Evolutionary conservation across 2,797 vertebrate genomes (phyloP), one percentile per base, ranked within the genome.

Genomic region (Chromis chromis): DNA sequence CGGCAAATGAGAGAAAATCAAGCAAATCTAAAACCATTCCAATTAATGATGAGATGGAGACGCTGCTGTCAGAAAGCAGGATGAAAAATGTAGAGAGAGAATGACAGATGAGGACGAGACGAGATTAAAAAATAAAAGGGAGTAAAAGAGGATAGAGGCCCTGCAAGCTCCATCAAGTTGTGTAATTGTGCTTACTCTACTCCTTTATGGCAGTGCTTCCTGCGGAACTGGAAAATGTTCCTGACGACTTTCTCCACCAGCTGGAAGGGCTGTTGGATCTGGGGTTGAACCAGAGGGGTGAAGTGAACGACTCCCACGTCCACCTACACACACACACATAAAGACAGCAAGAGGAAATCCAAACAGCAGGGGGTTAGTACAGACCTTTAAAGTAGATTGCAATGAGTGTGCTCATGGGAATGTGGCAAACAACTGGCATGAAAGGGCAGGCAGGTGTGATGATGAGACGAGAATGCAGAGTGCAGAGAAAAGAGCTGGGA

Each of bases 241-340:
- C 39, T 94, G 79, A 99, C 95, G 19, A 99, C 91, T 89, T 96
- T 99, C 90, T 99, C 97, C 83, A 99, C 97, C 61, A 99, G 86
- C 79, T 94, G 83, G 86, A 99, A 99, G 0, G 98, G 97, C 88
- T 99, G 98, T 86, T 96, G 79, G 83, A 99, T 99, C 93, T 93
- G 94, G 46, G 98, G 96, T 72, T 93, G 82, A 64, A 92, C 89
- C 91, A 99, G 87, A 0, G 98, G 98, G 10, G 94, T 97, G 91
- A 99, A 97, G 90, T 93, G 96, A 46, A 99, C 95, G 61, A 99
- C 95, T 24, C 96, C 96, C 59, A 98, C 97, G 3, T 99, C 97
- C 90, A 99, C 96, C 97, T 99, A 55, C 49, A 75, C 21, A 56
- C 12, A 91, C 17, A 73, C 49, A 75, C 24, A 58, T 11, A 90